Base-by-base conservation (phyloP, 2,888 invertebrate genomes). In the Sycophila texana region DNA sequence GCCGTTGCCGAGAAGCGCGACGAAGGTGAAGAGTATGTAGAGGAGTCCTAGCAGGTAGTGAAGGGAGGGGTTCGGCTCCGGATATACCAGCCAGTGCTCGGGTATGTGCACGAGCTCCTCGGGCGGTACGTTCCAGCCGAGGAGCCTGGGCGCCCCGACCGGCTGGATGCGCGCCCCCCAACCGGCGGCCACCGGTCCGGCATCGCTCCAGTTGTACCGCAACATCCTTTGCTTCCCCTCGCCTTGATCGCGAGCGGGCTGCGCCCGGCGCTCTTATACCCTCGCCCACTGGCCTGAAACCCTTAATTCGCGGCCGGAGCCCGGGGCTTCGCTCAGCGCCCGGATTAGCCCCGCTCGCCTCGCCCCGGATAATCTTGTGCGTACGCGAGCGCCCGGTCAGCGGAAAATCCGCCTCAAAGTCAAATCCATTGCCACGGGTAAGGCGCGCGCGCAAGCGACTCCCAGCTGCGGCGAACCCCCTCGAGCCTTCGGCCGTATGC, bases 1-100 rank as follows among this genome's bases (percentile, higher is more conserved):
- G 82, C 97, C 97, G 90, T 97, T 97, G 81, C 97, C 97, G 57
- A 95, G 89, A 12, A 95, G 90, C 4, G 96, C 93, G 72, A 95
- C 91, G 61, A 95, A 92, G 60, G 94, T 94, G 86, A 96, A 95
- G 86, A 94, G 94, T 72, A 94, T 92, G 88, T 97, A 97, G 39
- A 96, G 91, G 22, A 96, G 92, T 5, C 95, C 96, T 66, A 97
- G 92, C 3, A 96, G 92, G 83, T 96, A 95, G 90, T 97, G 95
- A 85, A 96, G 92, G 72, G 96, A 94, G 81, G 95, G 95, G 78
- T 96, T 95, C 0, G 97, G 96, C 86, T 96, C 96, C 4, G 94
- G 93, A 90, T 93, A 96, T 53, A 92, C 91, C 49, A 96, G 92
- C 97, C 97, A 97, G 90, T 97, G 96, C 73, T 91, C 91, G 73